These are phyloP conservation scores for Mugil cephalus DNA, from an alignment of 2,113 vertebrate species.

Conservation along the genomic window DNA sequence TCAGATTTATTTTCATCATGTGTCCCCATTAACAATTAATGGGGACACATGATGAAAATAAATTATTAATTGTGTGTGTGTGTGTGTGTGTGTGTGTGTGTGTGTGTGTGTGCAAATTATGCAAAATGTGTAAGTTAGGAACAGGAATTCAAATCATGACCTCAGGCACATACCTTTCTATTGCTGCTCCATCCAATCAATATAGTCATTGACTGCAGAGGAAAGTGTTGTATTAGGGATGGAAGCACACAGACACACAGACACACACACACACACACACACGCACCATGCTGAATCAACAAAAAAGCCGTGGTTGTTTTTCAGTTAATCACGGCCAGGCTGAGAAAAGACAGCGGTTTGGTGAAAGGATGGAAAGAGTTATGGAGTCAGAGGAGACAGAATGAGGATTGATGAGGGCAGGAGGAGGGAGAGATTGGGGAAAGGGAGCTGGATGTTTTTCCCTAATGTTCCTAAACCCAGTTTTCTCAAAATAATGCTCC, in stretches of 20 bases:
- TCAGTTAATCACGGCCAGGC: neutral
- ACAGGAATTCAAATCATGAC: neutral
- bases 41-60: no score
- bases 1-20: neutral
- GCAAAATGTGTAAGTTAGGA: no score
- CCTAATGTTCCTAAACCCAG: no score
- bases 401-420: no score
- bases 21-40: neutral
- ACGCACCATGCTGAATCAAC: neutral
- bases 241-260: neutral
- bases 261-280: constrained; percentile 1
- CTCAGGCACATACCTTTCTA: constrained; percentile 20
- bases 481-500: no score
- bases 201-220: constrained; percentile 25
- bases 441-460: no score
- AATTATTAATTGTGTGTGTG: neutral
- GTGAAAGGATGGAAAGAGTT: neutral
- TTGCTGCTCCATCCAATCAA: constrained; percentile 33
- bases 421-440: no score
- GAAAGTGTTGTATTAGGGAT: neutral
- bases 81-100: neutral
- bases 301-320: constrained; percentile 4
- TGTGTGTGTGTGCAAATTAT: neutral
- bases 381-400: no score
- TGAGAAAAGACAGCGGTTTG: no score